Percentiles rank a stretch among this genome's conserved stretches.
Evolutionary conservation across 2,113 vertebrate species (phyloP).

Genomic region (Chinchilla lanigera): DNA sequence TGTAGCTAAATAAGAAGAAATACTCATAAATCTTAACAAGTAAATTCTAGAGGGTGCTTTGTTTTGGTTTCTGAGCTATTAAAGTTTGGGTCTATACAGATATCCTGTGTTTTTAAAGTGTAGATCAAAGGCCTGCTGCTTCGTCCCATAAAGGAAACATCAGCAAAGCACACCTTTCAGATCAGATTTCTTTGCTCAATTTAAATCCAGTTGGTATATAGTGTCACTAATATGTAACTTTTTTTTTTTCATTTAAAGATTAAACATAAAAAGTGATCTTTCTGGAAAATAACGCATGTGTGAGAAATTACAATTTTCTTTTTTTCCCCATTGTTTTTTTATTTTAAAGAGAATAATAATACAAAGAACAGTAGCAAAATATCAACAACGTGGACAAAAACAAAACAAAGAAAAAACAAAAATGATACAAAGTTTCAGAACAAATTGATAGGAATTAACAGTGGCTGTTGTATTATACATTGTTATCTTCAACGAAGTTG

Average conservation of each 20-base stretch:
- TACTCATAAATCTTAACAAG: not conserved
- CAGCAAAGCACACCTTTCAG: not conserved
- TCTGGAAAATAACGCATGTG: not conserved
- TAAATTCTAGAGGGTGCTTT: constrained; percentile 42
- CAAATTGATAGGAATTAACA: too few species aligned
- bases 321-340: too few species aligned
- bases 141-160: not conserved
- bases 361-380: too few species aligned
- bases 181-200: not conserved
- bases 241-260: not conserved
- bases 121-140: constrained; percentile 44
- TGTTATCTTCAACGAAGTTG: too few species aligned
- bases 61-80: constrained; percentile 12
- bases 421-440: too few species aligned
- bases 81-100: constrained; percentile 36
- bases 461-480: too few species aligned
- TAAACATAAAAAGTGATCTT: not conserved
- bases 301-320: not conserved
- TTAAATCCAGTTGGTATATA: not conserved
- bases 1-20: not conserved
- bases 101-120: not conserved
- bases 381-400: too few species aligned
- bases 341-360: too few species aligned
- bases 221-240: not conserved
- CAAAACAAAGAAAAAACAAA: too few species aligned